phyloP scores from a whole-genome alignment of 2,888 invertebrate species.

The Dendrolimus pini region DNA sequence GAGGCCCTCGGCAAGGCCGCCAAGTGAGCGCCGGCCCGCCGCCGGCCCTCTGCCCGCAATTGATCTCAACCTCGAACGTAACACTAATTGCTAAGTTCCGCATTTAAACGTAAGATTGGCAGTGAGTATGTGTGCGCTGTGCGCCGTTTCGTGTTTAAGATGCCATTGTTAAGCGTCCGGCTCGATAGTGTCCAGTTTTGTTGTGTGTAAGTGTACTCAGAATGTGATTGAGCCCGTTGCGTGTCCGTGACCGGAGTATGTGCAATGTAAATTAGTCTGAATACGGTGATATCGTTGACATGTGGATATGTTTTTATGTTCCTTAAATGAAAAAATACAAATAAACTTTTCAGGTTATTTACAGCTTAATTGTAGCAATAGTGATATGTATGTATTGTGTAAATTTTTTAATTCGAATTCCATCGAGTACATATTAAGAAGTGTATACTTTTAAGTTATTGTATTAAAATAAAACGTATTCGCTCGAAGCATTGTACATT shows the following conservation, averaged over 20 bases:
- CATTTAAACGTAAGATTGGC: constrained; percentile 74
- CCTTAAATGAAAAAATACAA: constrained; percentile 71
- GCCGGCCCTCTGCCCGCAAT: constrained; percentile 27
- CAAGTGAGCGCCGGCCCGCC: constrained; percentile 33
- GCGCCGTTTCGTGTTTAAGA: constrained; percentile 51
- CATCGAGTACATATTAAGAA: constrained; percentile 75
- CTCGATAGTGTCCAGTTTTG: constrained; percentile 46
- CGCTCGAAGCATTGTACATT: constrained; percentile 76
- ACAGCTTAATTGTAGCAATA: constrained; percentile 73
- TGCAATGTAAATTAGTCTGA: constrained; percentile 76
- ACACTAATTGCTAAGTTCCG: constrained; percentile 71
- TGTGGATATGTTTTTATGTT: constrained; percentile 75
- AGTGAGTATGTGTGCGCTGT: constrained; percentile 61
- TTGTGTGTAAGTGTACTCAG: constrained; percentile 54
- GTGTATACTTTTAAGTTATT: constrained; percentile 74
- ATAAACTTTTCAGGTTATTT: constrained; percentile 70
- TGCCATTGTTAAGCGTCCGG: constrained; percentile 51
- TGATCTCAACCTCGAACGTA: constrained; percentile 74
- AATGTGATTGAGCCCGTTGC: constrained; percentile 51
- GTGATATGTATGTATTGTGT: constrained; percentile 74
- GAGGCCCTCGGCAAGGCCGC: constrained; percentile 49
- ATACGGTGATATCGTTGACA: constrained; percentile 71
- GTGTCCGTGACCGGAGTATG: constrained; percentile 54
- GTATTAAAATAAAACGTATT: constrained; percentile 69
- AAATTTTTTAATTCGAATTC: constrained; percentile 74